Percentiles rank a stretch among this genome's conserved stretches.
phyloP scores from a whole-genome alignment of 35 echinoderm and acorn worm genomes.

The Diadema setosum region DNA sequence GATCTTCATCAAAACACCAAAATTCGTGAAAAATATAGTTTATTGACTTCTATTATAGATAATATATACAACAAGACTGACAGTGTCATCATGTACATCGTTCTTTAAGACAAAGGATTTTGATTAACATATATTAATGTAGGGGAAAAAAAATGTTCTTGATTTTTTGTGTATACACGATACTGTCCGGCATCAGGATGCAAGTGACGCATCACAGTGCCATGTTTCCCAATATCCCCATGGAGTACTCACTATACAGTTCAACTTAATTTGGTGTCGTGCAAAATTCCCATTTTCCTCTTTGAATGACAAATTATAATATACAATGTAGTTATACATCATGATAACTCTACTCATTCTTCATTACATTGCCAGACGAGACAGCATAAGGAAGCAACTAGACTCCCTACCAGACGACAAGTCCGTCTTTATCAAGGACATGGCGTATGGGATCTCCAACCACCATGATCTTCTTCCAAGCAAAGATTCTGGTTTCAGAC shows the following conservation, averaged over 20 bases:
- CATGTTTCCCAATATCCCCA: too few relatives aligned
- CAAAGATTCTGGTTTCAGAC: neutral
- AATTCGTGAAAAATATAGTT: too few relatives aligned
- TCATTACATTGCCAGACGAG: neutral
- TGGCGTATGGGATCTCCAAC: slow-evolving; percentile 31
- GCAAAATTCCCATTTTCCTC: neutral
- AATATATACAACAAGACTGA: too few relatives aligned
- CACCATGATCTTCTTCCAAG: neutral
- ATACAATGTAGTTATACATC: neutral
- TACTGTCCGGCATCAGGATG: too few relatives aligned
- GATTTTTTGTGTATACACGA: too few relatives aligned
- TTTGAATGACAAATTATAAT: neutral
- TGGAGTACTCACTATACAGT: neutral
- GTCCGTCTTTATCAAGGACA: slow-evolving; percentile 50
- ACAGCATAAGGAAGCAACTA: slow-evolving; percentile 47
- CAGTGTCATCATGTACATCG: too few relatives aligned
- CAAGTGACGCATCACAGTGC: too few relatives aligned
- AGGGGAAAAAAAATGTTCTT: too few relatives aligned
- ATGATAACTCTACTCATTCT: neutral
- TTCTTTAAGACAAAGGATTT: too few relatives aligned
- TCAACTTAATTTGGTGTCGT: neutral
- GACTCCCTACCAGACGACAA: neutral
- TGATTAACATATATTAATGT: too few relatives aligned
- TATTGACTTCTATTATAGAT: too few relatives aligned
- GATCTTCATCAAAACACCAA: too few relatives aligned